A percentile compares a stretch with the other conserved stretches of the same genome.
Conservation (phyloP, 2,888 invertebrate species). For the Callyntrura guangdongensis region DNA sequence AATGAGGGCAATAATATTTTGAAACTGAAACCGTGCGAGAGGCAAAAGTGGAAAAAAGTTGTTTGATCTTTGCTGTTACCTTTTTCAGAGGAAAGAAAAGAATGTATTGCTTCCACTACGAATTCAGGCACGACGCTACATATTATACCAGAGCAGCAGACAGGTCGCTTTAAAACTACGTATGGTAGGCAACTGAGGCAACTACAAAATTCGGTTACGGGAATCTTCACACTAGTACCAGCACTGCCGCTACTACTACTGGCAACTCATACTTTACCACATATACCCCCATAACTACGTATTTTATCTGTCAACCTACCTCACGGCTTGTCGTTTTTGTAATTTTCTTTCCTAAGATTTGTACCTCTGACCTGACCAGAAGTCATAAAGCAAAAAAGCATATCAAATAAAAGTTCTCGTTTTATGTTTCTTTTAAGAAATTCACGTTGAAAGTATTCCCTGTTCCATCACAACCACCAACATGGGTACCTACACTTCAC, state of each 20-base stretch:
- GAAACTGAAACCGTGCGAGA: neutral
- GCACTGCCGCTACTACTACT: neutral
- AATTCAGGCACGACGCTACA: neutral
- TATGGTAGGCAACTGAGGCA: no score
- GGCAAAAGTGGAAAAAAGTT: neutral
- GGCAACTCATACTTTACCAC: neutral
- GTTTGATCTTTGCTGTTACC: neutral
- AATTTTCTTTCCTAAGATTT: slow-evolving; percentile 70
- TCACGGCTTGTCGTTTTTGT: slow-evolving; percentile 31
- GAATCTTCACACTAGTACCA: slow-evolving; percentile 9
- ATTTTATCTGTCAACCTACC: neutral
- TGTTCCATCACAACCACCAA: neutral
- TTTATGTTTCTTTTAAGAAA: slow-evolving; percentile 28
- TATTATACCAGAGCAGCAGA: neutral
- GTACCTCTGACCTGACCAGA: slow-evolving; percentile 73
- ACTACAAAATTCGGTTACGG: neutral
- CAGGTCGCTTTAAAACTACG: neutral
- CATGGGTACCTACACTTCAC: slow-evolving; percentile 1
- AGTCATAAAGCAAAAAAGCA: slow-evolving; percentile 72
- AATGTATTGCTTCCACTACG: neutral
- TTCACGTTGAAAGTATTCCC: neutral
- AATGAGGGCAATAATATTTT: slow-evolving; percentile 34
- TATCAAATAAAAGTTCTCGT: slow-evolving; percentile 20
- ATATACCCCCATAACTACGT: neutral
- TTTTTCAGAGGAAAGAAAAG: neutral